Evolutionary conservation across 1,140 invertebrate species (phyloP).

Genomic region (Holcopasites calliopsidis): DNA sequence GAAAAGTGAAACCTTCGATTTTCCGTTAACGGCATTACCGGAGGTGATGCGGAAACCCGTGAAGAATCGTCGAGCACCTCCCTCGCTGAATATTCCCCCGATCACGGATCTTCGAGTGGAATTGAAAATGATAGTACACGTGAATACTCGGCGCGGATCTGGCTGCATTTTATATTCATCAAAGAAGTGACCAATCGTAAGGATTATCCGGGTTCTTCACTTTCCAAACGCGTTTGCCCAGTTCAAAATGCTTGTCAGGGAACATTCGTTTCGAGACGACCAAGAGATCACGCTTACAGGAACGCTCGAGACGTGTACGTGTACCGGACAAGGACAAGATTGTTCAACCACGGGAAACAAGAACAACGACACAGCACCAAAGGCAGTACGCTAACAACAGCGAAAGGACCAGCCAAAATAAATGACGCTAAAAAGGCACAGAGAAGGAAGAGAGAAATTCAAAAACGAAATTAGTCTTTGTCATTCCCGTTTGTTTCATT

Average conservation of each 20-base stretch:
- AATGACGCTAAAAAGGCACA: slow-evolving; percentile 5
- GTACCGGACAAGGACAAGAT: slow-evolving; percentile 27
- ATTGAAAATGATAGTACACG: no score
- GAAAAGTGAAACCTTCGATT: slow-evolving; percentile 14
- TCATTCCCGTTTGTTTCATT: neutral
- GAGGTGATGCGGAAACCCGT: no score
- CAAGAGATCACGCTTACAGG: neutral
- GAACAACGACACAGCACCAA: slow-evolving; percentile 50
- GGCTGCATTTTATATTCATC: no score
- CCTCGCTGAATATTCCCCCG: no score
- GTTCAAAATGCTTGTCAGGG: no score
- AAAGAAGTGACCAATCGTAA: no score
- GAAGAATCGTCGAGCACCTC: no score
- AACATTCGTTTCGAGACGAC: neutral
- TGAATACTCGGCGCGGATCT: no score
- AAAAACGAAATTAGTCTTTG: neutral
- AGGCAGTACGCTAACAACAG: slow-evolving; percentile 39
- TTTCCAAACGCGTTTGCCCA: no score
- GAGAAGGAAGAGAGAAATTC: neutral
- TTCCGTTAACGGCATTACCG: no score
- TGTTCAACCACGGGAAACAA: slow-evolving; percentile 48
- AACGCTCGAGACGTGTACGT: slow-evolving; percentile 3
- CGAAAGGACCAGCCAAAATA: slow-evolving; percentile 34
- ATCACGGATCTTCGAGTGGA: no score
- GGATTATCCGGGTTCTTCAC: no score